These are phyloP conservation scores for Euzophera pinguis DNA, from an alignment of 2,888 invertebrate species.

Conservation along the genomic window DNA sequence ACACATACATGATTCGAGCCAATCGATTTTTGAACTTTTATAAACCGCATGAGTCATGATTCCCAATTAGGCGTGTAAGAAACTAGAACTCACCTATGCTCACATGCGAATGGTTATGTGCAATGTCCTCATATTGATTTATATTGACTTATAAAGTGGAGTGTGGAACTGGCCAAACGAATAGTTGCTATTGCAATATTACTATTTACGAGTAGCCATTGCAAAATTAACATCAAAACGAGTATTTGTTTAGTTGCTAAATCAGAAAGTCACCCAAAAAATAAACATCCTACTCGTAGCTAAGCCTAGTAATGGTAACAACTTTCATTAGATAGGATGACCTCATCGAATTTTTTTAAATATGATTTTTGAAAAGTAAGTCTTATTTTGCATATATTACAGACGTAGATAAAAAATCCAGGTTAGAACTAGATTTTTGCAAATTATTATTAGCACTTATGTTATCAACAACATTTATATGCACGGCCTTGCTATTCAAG, in stretches of 20 bases:
- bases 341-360: no score
- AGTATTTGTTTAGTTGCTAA: background rate
- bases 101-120: constrained; percentile 12
- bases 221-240: background rate
- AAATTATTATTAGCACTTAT: background rate
- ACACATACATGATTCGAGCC: constrained; percentile 59
- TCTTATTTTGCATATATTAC: no score
- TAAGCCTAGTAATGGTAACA: no score
- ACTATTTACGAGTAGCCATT: background rate
- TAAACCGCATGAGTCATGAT: constrained; percentile 49
- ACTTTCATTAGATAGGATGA: no score
- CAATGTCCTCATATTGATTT: constrained; percentile 14
- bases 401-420: no score
- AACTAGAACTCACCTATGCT: constrained; percentile 21
- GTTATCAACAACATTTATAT: constrained; percentile 12
- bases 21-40: constrained; percentile 46
- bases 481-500: constrained; percentile 11
- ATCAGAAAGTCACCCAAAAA: background rate
- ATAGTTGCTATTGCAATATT: background rate
- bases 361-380: no score
- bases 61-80: constrained; percentile 40
- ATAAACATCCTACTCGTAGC: no score
- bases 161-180: constrained; percentile 6
- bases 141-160: constrained; percentile 9
- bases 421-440: constrained; percentile 3